Base-by-base conservation (phyloP, 2,888 invertebrate species). In the Oscheius onirici region DNA sequence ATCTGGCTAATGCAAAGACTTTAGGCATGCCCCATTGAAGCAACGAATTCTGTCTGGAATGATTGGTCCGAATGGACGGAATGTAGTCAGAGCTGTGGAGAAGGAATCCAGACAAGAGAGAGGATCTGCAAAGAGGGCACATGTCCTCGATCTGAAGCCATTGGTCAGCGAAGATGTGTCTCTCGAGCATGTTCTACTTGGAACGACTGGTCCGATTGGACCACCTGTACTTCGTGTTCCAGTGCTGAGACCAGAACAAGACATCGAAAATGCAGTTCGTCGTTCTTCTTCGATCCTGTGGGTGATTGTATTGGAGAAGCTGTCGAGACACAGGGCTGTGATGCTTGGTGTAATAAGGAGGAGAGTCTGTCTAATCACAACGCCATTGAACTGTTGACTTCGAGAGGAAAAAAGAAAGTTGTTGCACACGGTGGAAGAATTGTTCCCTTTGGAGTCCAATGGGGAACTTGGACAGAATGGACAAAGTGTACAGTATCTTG, bases 181-280 rank as follows among this genome's bases (percentile, higher is more conserved):
- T 70, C 71, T 63, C 70, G 74, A 3, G 76, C 77, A 15, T 80
- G 76, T 28, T 75, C 70, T 43, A 72, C 76, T 5, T 78, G 76
- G 74, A 66, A 71, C 34, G 69, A 75, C 10, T 92, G 92, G 92
- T 91, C 91, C 11, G 90, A 91, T 3, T 92, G 92, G 92, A 91
- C 91, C 0, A 52, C 46, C 8, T 85, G 85, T 72, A 77, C 79
- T 17, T 68, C 76, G n/a, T 79, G 77, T 52, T 81, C 78, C 13
- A 74, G 76, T 13, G 76, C 76, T 51, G 79, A 76, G 44, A 75
- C 66, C 43, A 52, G 77, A 55, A 74, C 22, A 10, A 63, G 74
- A 26, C 34, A 44, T 3, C 43, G 74, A 49, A 54, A 26, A 15
- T 74, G 74, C 46, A 63, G 51, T 26, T 26, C 57, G 24, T 66